Evolutionary conservation across 2,888 invertebrate genomes (phyloP), one percentile per base, ranked within the genome.

Genomic region (Neoscelio sp.): DNA sequence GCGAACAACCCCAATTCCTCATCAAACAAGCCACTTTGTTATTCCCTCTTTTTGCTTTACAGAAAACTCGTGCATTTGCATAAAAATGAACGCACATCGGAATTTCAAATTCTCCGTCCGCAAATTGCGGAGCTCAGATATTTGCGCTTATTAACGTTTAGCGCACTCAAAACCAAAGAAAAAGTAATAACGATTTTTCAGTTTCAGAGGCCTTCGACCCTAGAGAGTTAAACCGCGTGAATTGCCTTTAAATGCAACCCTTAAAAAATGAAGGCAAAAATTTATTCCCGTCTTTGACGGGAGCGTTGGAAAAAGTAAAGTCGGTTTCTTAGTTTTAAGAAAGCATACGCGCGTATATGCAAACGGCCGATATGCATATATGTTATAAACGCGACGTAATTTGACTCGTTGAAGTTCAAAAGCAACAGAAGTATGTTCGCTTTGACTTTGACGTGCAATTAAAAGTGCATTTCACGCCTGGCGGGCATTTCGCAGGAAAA

Each of bases 401-500:
- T 79, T 75, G 40, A 54, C 60, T 54, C 67, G 62, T 54, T 70
- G 56, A 70, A 56, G 56, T 64, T 77, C 70, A 77, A 70, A 77
- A 77, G 76, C 64, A 70, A 56, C 70, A 77, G 64, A 77, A 77
- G 76, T 64, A 70, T 48, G 67, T 79, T 60, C 65, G 75, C 85
- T 85, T 84, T 85, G 84, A 86, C 87, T 86, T 86, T 87, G 85
- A 87, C 85, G 85, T 83, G 86, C 85, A 87, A 87, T 87, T 87
- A 87, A 87, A 87, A 87, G 86, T 84, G 83, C 84, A 86, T 85
- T 87, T 87, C 85, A 84, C 84, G 85, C 85, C 83, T 82, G 82
- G 82, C 82, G 81, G 85, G 82, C 85, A 82, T 85, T 86, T 84
- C 78, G 82, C 81, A 80, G 81, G 82, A 84, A 82, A n/a, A n/a